Conservation (phyloP, 1,140 invertebrate species). For the Microvelia longipes region DNA sequence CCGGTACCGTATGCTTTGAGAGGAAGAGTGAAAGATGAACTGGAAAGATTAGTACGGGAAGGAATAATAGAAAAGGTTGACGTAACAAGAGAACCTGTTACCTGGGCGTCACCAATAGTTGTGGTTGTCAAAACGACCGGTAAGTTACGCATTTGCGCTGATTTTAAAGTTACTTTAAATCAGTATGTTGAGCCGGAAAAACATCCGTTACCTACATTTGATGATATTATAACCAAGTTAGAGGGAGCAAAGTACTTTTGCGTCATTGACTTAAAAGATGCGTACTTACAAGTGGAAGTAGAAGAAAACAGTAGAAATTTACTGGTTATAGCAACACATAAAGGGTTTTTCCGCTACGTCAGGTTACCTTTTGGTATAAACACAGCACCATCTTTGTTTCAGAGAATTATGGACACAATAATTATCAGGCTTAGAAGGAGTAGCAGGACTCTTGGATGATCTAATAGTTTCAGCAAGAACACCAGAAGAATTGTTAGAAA, state of each 20-base stretch:
- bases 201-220: background rate
- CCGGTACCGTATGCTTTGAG: background rate
- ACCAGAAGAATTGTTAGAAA: background rate
- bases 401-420: background rate
- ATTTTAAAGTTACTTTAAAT: background rate
- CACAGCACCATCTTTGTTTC: background rate
- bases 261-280: background rate
- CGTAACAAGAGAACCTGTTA: background rate
- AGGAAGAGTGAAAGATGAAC: background rate
- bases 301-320: background rate
- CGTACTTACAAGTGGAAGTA: background rate
- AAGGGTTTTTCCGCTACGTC: background rate
- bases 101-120: background rate
- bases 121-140: background rate
- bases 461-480: background rate
- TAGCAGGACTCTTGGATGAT: background rate
- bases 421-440: background rate
- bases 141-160: background rate
- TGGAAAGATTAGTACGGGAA: background rate
- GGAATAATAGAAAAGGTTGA: background rate
- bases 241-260: background rate
- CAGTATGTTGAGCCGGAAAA: background rate
- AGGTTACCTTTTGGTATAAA: background rate
- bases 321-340: background rate
- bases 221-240: background rate